These are phyloP conservation scores for Bryconaethiops microstoma DNA, from an alignment of 2,797 vertebrate genomes.

Conservation along the genomic window DNA sequence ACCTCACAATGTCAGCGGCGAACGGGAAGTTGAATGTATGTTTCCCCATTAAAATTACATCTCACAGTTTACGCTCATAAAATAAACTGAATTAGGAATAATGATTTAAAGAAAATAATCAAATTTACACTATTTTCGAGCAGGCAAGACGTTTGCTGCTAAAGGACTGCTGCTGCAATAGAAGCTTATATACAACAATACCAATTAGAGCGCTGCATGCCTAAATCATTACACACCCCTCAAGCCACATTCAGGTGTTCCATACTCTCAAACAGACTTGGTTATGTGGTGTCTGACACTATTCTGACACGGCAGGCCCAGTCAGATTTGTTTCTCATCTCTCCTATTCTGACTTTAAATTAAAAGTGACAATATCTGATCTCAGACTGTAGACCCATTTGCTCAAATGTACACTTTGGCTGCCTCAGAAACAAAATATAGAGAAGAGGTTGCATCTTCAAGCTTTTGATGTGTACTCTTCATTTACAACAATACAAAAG, in stretches of 20 bases:
- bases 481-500: too few relatives aligned
- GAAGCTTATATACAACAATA: background rate
- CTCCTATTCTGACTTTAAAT: too few relatives aligned
- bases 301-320: too few relatives aligned
- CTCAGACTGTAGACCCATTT: too few relatives aligned
- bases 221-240: background rate
- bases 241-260: background rate
- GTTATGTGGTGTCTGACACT: background rate
- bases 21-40: background rate
- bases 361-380: too few relatives aligned
- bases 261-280: background rate
- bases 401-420: too few relatives aligned
- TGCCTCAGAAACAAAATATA: too few relatives aligned
- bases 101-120: background rate
- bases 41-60: slow-evolving; percentile 20
- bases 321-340: too few relatives aligned
- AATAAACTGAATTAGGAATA: background rate
- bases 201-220: background rate
- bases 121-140: background rate
- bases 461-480: too few relatives aligned
- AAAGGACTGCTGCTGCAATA: too few relatives aligned
- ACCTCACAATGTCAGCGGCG: background rate
- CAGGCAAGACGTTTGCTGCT: background rate
- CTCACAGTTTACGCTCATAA: slow-evolving; percentile 12
- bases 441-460: too few relatives aligned